These are phyloP conservation scores for Megalonaias nervosa DNA, from an alignment of 1,140 invertebrate species.

Conservation along the genomic window DNA sequence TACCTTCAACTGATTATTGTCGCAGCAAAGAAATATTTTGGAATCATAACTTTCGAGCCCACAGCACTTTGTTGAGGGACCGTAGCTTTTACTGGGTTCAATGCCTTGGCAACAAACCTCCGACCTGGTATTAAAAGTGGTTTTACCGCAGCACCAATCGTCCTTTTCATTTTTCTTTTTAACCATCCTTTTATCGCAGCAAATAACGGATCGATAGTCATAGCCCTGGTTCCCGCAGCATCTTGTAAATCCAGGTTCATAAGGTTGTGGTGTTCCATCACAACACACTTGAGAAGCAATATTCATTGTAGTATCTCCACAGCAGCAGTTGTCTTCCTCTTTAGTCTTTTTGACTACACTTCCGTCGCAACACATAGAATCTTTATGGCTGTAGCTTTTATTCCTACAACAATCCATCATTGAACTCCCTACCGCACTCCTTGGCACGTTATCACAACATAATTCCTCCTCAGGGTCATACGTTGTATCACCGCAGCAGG, in stretches of 20 bases:
- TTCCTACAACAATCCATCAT: slow-evolving; percentile 27
- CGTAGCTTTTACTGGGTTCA: slow-evolving; percentile 6
- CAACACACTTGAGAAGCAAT: slow-evolving; percentile 29
- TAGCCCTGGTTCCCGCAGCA: slow-evolving; percentile 22
- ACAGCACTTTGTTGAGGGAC: slow-evolving; percentile 25
- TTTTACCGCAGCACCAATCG: slow-evolving; percentile 33
- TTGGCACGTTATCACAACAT: slow-evolving; percentile 20
- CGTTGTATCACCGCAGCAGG: slow-evolving; percentile 26
- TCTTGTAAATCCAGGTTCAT: not conserved
- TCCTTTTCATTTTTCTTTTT: slow-evolving; percentile 13
- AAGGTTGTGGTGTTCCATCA: slow-evolving; percentile 14
- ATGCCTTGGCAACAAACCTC: slow-evolving; percentile 32
- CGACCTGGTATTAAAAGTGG: slow-evolving; percentile 25
- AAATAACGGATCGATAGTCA: slow-evolving; percentile 17
- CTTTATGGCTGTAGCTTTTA: slow-evolving; percentile 12
- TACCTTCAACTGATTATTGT: slow-evolving; percentile 14
- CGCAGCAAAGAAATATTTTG: slow-evolving; percentile 19
- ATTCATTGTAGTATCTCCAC: slow-evolving; percentile 30
- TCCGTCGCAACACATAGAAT: slow-evolving; percentile 23
- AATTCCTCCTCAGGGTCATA: slow-evolving; percentile 26
- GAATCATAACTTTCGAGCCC: slow-evolving; percentile 28
- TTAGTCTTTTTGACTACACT: slow-evolving; percentile 20
- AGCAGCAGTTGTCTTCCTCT: slow-evolving; percentile 16
- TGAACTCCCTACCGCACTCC: slow-evolving; percentile 15
- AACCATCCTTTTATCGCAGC: slow-evolving; percentile 20